Conservation (phyloP, 2,888 invertebrate species). For the Hypsopygia costalis region DNA sequence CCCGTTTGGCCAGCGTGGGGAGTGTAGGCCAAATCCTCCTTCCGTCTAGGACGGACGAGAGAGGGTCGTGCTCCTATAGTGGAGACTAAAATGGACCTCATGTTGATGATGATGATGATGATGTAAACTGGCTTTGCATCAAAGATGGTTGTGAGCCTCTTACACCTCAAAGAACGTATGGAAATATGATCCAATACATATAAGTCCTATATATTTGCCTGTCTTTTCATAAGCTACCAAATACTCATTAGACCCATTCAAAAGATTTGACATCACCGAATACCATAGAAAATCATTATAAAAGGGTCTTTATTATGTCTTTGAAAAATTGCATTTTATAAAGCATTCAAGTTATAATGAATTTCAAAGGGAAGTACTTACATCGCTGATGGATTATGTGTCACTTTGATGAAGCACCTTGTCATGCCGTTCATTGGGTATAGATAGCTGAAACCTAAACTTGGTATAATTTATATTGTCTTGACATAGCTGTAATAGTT, state of each 20-base stretch:
- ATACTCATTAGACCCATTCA: slow-evolving; percentile 8
- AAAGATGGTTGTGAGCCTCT: too few relatives aligned
- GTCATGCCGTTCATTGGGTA: slow-evolving; percentile 1
- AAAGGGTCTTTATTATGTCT: slow-evolving; percentile 25
- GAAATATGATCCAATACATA: too few relatives aligned
- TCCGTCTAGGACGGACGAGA: too few relatives aligned
- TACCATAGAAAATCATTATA: slow-evolving; percentile 8
- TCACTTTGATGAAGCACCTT: slow-evolving; percentile 32
- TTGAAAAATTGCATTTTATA: slow-evolving; percentile 37
- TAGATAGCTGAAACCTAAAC: slow-evolving; percentile 6
- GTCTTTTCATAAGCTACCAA: neutral
- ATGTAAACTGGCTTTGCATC: too few relatives aligned
- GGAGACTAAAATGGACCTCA: too few relatives aligned
- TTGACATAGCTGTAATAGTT: slow-evolving; percentile 1
- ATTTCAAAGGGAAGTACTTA: slow-evolving; percentile 27
- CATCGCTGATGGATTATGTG: slow-evolving; percentile 36
- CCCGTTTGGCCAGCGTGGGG: too few relatives aligned
- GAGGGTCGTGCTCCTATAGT: too few relatives aligned
- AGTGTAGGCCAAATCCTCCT: too few relatives aligned
- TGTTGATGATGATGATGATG: too few relatives aligned
- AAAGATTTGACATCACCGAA: neutral
- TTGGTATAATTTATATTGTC: slow-evolving; percentile 9
- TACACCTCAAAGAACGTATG: too few relatives aligned
- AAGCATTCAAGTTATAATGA: slow-evolving; percentile 33
- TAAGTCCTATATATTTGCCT: too few relatives aligned